These are phyloP conservation scores for Dasypus novemcinctus DNA, from an alignment of 2,113 vertebrate species.

Conservation along the genomic window DNA sequence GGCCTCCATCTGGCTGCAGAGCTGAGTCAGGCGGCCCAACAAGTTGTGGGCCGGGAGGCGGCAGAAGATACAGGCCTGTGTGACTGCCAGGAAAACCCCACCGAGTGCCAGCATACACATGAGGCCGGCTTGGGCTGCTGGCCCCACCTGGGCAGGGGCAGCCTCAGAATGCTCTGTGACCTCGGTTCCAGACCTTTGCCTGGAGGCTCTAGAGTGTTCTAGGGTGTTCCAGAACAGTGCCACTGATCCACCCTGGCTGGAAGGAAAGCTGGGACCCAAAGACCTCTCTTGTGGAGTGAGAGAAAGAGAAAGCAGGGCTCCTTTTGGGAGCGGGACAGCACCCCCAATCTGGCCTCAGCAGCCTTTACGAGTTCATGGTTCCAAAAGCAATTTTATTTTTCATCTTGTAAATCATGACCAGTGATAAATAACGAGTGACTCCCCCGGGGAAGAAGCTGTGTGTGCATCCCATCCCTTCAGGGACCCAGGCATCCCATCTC, in stretches of 20 bases:
- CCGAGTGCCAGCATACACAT: slow-evolving; percentile 62
- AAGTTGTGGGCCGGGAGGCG: slow-evolving; percentile 57
- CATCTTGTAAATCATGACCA: slow-evolving; percentile 47
- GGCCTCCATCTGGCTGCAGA: slow-evolving; percentile 37
- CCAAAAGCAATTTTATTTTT: slow-evolving; percentile 71
- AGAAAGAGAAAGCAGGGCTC: not conserved
- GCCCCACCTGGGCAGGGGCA: not conserved
- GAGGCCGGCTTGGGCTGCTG: not conserved
- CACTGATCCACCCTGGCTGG: not conserved
- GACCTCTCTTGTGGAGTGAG: not conserved
- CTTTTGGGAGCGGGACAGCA: not conserved
- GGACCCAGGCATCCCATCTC: slow-evolving; percentile 20
- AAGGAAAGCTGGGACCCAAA: not conserved
- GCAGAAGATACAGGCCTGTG: slow-evolving; percentile 75
- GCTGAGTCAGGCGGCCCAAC: slow-evolving; percentile 34
- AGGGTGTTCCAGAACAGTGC: slow-evolving; percentile 44
- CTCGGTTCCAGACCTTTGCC: not conserved
- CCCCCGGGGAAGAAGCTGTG: not conserved
- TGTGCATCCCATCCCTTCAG: not conserved
- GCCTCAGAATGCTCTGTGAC: not conserved
- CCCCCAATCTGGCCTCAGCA: not conserved
- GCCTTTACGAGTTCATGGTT: slow-evolving; percentile 42
- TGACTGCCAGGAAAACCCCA: not conserved
- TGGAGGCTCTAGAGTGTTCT: slow-evolving; percentile 42
- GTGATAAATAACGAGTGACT: slow-evolving; percentile 33